These are phyloP conservation scores for Tenthredo mesomela DNA, from an alignment of 2,888 invertebrate species.

Conservation along the genomic window DNA sequence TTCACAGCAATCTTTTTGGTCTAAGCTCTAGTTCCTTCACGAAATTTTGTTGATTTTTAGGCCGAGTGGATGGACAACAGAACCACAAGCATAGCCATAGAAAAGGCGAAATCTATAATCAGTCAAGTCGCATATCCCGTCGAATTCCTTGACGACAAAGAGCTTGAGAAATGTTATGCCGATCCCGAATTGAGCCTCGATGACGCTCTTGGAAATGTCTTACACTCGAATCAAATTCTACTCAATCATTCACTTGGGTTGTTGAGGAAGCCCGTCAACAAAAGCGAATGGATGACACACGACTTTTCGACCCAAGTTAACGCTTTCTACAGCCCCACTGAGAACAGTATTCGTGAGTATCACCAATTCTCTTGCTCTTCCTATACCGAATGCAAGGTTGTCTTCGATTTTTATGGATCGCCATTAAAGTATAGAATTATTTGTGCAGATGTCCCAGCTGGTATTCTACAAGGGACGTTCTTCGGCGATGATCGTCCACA, in stretches of 20 bases:
- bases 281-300: slow-evolving; percentile 80
- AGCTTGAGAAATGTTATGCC: slow-evolving; percentile 89
- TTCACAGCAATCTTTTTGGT: neutral
- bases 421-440: neutral
- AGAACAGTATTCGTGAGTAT: neutral
- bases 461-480: neutral
- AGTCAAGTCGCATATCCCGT: slow-evolving; percentile 96
- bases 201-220: slow-evolving; percentile 78
- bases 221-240: slow-evolving; percentile 79
- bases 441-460: neutral
- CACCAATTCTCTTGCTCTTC: neutral
- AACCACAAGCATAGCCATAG: slow-evolving; percentile 88
- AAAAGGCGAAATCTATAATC: slow-evolving; percentile 90
- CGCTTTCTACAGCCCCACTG: neutral
- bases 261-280: slow-evolving; percentile 79
- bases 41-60: neutral
- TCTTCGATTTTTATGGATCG: neutral
- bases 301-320: slow-evolving; percentile 79
- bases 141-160: slow-evolving; percentile 90
- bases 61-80: slow-evolving; percentile 93
- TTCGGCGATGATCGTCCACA: neutral
- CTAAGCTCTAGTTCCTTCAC: too few species aligned
- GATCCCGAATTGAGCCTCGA: slow-evolving; percentile 76
- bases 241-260: slow-evolving; percentile 79
- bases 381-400: neutral